Evolutionary conservation across 2,113 vertebrate genomes (phyloP).

Genomic region (Suricata suricatta): DNA sequence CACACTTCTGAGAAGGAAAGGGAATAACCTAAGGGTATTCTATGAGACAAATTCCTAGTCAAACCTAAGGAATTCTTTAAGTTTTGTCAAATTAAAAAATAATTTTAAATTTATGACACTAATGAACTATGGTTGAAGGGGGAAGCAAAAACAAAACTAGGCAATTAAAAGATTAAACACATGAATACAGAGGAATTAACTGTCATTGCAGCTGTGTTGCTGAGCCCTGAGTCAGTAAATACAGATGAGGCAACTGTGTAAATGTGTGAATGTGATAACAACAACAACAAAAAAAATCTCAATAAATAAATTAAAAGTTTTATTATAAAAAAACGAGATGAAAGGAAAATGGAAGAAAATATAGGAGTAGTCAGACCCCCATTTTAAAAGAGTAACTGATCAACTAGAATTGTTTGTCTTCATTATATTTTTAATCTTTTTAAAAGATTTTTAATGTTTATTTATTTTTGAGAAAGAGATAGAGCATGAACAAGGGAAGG

Average conservation of each 20-base stretch:
- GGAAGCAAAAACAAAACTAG: not conserved
- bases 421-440: not conserved
- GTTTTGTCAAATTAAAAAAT: conserved; percentile 7
- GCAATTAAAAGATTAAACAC: not conserved
- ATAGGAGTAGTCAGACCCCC: not conserved
- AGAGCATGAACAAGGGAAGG: too few species aligned
- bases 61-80: not conserved
- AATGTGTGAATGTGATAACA: not conserved
- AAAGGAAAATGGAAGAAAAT: not conserved
- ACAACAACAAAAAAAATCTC: not conserved
- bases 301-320: not conserved
- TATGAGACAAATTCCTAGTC: not conserved
- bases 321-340: not conserved
- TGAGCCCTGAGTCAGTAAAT: not conserved
- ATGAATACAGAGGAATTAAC: not conserved
- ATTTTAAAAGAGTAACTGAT: not conserved
- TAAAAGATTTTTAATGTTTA: too few species aligned
- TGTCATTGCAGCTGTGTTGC: not conserved
- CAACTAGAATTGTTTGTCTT: not conserved
- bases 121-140: not conserved
- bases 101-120: not conserved
- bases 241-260: not conserved
- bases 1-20: not conserved
- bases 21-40: not conserved
- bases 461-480: too few species aligned